phyloP scores from a whole-genome alignment of 2,797 vertebrate genomes.

The Pterois miles region DNA sequence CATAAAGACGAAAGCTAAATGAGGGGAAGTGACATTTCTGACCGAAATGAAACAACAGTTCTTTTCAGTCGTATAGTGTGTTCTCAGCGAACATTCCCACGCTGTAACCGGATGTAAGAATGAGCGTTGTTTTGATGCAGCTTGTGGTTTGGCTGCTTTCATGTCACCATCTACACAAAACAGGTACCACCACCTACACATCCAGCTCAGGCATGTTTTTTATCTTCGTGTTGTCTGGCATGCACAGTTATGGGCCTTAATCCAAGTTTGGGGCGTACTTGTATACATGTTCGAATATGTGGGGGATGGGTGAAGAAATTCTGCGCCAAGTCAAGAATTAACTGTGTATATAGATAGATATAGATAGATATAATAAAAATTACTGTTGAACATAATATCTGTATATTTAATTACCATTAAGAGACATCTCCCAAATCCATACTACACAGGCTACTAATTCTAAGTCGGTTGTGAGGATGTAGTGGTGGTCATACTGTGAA shows the following conservation, averaged over 20 bases:
- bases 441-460: background rate
- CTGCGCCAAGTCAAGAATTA: too few species aligned
- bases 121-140: background rate
- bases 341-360: background rate
- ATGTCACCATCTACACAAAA: constrained; percentile 22
- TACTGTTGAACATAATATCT: background rate
- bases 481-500: background rate
- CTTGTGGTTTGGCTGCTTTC: background rate
- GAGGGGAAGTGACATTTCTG: background rate
- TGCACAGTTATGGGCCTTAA: constrained; percentile 11
- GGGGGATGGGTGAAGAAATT: constrained; percentile 1
- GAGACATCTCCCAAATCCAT: background rate
- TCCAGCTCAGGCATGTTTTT: constrained; percentile 21
- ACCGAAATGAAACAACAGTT: background rate
- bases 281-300: background rate
- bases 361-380: background rate
- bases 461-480: background rate
- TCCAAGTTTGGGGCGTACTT: constrained; percentile 23
- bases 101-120: background rate
- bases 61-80: background rate
- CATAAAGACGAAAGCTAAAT: background rate
- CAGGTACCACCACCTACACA: constrained; percentile 34
- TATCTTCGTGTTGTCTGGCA: constrained; percentile 19
- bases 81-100: background rate
- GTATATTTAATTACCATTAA: background rate